Evolutionary conservation across 2,888 invertebrate species (phyloP).

Genomic region (Agriopis leucophaearia): DNA sequence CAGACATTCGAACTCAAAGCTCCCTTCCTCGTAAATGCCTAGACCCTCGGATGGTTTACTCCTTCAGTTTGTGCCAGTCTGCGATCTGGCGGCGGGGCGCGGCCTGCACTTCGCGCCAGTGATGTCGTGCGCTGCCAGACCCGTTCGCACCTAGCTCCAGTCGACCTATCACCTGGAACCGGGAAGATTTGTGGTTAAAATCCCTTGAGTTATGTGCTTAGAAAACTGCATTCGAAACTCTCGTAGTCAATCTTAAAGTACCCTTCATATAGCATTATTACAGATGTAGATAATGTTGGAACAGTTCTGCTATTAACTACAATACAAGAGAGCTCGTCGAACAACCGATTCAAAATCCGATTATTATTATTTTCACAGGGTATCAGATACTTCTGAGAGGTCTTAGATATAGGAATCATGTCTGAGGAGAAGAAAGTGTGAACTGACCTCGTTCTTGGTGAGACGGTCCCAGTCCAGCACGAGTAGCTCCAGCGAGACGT

Average conservation of each 20-base stretch:
- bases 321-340: no score
- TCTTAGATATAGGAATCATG: no score
- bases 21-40: background rate
- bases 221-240: no score
- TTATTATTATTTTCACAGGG: no score
- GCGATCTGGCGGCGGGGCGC: conserved; percentile 99
- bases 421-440: background rate
- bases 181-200: background rate
- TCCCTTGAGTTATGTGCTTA: background rate
- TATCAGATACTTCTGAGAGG: no score
- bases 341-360: no score
- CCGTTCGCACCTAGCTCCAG: conserved; percentile 95
- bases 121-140: conserved; percentile 94
- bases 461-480: conserved; percentile 99
- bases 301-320: no score
- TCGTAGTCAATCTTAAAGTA: no score
- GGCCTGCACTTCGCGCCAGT: conserved; percentile 99
- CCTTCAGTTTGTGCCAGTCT: conserved; percentile 99
- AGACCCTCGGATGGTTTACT: conserved; percentile 82
- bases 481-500: conserved; percentile 94
- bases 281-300: no score
- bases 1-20: conserved; percentile 4
- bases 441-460: conserved; percentile 96
- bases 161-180: conserved; percentile 95
- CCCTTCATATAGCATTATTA: no score